Evolutionary conservation across 1,140 invertebrate species (phyloP).

Genomic region (Lutraria rhynchaena): DNA sequence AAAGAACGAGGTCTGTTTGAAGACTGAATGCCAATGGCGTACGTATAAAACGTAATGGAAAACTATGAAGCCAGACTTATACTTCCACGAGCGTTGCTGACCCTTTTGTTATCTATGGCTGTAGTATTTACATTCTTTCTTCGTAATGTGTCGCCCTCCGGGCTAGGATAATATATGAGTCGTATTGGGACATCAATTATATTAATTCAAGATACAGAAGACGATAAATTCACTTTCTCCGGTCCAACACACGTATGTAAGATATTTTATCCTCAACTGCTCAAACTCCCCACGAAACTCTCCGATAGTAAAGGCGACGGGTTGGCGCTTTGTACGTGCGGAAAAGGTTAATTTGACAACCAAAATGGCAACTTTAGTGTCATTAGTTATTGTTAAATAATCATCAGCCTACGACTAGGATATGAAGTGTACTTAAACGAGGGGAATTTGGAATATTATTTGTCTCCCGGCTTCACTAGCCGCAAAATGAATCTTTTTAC

Average conservation of each 20-base stretch:
- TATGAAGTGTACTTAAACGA: slow-evolving; percentile 22
- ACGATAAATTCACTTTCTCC: slow-evolving; percentile 58
- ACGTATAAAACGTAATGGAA: too few relatives aligned
- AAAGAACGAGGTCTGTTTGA: too few relatives aligned
- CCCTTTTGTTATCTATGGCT: slow-evolving; percentile 24
- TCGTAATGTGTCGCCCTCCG: slow-evolving; percentile 9
- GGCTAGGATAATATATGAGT: slow-evolving; percentile 48
- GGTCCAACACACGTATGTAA: slow-evolving; percentile 43
- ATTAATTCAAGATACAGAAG: slow-evolving; percentile 31
- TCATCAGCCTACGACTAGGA: slow-evolving; percentile 38
- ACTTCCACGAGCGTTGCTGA: not conserved
- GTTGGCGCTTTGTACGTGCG: slow-evolving; percentile 44
- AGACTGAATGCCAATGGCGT: too few relatives aligned
- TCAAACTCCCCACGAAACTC: slow-evolving; percentile 45
- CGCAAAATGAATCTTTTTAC: not conserved
- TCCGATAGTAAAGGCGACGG: slow-evolving; percentile 54
- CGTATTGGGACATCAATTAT: slow-evolving; percentile 48
- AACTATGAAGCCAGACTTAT: too few relatives aligned
- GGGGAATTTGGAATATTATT: not conserved
- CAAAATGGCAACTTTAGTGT: slow-evolving; percentile 53
- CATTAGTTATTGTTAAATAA: slow-evolving; percentile 59
- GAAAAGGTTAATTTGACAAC: slow-evolving; percentile 59
- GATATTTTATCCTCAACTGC: slow-evolving; percentile 7
- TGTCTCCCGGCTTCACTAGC: not conserved
- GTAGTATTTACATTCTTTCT: slow-evolving; percentile 53